Conservation (phyloP, 2,797 vertebrate species). For the Esox masquinongy region DNA sequence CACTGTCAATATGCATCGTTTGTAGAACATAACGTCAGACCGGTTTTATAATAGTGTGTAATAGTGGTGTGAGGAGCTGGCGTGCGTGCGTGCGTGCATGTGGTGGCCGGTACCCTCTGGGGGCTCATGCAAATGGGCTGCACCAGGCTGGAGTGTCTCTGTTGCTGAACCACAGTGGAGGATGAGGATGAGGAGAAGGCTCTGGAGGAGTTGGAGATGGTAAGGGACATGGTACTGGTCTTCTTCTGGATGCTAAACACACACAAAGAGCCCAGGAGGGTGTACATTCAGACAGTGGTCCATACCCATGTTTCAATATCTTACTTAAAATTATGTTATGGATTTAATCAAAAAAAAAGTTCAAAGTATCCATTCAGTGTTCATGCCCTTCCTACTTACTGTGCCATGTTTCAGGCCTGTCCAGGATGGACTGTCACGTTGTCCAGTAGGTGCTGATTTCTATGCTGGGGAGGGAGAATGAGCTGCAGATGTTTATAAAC, state of each 20-base stretch:
- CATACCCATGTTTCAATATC: neutral
- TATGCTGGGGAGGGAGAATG: constrained; percentile 4
- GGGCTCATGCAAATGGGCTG: constrained; percentile 66
- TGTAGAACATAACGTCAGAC: neutral
- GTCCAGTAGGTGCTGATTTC: constrained; percentile 18
- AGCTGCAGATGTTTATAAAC: neutral
- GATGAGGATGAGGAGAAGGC: constrained; percentile 58
- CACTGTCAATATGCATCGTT: neutral
- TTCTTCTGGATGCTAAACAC: constrained; percentile 70
- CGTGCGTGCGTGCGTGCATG: neutral
- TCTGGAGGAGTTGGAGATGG: constrained; percentile 72
- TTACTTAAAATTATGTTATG: neutral
- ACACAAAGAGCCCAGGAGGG: neutral
- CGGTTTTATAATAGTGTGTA: neutral
- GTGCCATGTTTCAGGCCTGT: constrained; percentile 70
- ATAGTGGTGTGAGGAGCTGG: too few species aligned
- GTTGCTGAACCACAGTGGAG: constrained; percentile 53
- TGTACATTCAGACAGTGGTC: neutral
- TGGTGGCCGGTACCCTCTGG: constrained; percentile 56
- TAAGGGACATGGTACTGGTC: constrained; percentile 78
- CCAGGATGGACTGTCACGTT: constrained; percentile 41
- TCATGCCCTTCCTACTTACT: constrained; percentile 59
- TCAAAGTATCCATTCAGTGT: neutral
- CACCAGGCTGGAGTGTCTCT: constrained; percentile 71
- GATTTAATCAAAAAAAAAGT: neutral